phyloP scores from a whole-genome alignment of 2,113 vertebrate genomes.

The Trogon surrucura region DNA sequence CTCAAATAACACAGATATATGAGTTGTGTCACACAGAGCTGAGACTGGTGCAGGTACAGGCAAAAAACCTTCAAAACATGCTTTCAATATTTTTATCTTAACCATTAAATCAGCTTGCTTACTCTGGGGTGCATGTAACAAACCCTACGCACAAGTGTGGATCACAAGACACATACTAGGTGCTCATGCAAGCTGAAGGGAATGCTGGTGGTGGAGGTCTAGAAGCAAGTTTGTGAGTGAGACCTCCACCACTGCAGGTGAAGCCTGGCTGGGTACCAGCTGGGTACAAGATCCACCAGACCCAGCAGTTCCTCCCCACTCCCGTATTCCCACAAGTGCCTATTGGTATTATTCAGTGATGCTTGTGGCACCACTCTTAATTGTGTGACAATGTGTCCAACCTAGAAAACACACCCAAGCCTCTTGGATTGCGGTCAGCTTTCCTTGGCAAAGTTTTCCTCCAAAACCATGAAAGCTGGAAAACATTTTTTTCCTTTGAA shows the following conservation, averaged over 20 bases:
- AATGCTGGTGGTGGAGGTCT: background rate
- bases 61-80: background rate
- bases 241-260: background rate
- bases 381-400: rapidly evolving
- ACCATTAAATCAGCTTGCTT: background rate
- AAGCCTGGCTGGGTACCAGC: background rate
- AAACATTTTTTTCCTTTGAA: background rate
- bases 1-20: background rate
- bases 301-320: background rate
- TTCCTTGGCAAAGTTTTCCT: background rate
- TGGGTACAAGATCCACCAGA: background rate
- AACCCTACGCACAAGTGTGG: rapidly evolving
- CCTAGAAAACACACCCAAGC: background rate
- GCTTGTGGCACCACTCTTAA: background rate
- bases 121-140: background rate
- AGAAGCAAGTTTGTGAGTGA: background rate
- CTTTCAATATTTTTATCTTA: background rate
- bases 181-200: background rate
- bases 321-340: background rate
- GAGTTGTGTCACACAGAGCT: background rate
- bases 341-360: background rate
- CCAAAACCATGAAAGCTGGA: background rate
- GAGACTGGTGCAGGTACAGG: background rate
- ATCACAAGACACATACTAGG: rapidly evolving
- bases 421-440: background rate